Evolutionary conservation across 1,140 invertebrate genomes (phyloP).

Genomic region (Nebria ingens): DNA sequence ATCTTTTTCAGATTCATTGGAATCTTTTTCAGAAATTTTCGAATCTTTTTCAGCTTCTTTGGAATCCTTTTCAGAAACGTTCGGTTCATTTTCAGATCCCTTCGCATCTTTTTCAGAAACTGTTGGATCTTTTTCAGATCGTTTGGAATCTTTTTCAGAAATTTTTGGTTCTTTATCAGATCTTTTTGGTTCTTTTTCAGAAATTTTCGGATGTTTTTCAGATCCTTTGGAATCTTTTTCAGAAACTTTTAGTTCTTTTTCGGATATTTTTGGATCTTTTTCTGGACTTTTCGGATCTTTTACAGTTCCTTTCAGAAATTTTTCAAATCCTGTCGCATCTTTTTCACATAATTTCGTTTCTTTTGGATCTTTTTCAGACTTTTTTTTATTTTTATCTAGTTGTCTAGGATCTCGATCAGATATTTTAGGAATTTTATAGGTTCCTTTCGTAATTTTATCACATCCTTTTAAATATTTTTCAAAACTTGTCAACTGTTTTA

Average conservation of each 20-base stretch:
- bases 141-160: background rate
- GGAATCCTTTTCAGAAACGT: background rate
- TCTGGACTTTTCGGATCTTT: background rate
- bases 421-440: background rate
- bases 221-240: background rate
- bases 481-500: background rate
- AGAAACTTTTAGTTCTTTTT: background rate
- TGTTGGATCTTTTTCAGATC: background rate
- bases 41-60: slow-evolving; percentile 10
- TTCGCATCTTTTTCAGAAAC: background rate
- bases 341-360: background rate
- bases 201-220: slow-evolving; percentile 10
- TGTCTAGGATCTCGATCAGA: background rate
- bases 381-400: slow-evolving; percentile 8
- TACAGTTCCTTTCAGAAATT: background rate
- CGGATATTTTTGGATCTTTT: background rate
- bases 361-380: background rate
- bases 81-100: background rate
- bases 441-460: background rate
- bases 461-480: background rate
- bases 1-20: slow-evolving; percentile 5
- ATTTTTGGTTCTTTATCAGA: background rate
- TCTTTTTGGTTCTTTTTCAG: background rate
- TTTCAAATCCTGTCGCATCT: background rate
- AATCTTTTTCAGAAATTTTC: background rate